A percentile compares a stretch with the other conserved stretches of the same genome.
phyloP scores from a whole-genome alignment of 1,140 invertebrate species.

The Drosophila miranda region DNA sequence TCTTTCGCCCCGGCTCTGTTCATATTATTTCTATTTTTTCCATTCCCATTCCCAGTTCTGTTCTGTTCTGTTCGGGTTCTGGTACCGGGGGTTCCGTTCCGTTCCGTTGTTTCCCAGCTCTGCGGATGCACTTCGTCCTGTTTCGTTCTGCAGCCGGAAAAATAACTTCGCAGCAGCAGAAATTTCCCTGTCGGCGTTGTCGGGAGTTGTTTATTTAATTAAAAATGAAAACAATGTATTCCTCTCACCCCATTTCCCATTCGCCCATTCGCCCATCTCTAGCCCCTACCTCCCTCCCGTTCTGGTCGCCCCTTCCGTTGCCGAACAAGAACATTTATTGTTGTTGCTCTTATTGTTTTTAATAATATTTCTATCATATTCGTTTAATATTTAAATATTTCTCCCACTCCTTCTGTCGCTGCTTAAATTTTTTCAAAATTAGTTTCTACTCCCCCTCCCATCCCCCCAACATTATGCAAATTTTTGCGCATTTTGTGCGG shows the following conservation, averaged over 20 bases:
- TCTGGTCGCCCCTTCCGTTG: not conserved
- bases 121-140: slow-evolving; percentile 53
- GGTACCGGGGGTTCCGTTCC: not conserved
- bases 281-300: not conserved
- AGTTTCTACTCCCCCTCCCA: not conserved
- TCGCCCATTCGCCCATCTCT: not conserved
- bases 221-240: slow-evolving; percentile 59
- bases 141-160: slow-evolving; percentile 40
- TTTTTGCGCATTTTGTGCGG: slow-evolving; percentile 43
- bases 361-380: slow-evolving; percentile 25
- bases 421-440: slow-evolving; percentile 13
- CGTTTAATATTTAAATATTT: slow-evolving; percentile 36
- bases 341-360: not conserved
- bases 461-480: slow-evolving; percentile 39
- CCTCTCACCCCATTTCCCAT: not conserved
- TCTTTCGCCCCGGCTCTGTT: slow-evolving; percentile 14
- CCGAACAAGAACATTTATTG: slow-evolving; percentile 15
- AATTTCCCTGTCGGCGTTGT: slow-evolving; percentile 45
- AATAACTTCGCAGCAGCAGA: slow-evolving; percentile 47
- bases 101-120: slow-evolving; percentile 18
- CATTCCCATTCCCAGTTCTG: not conserved
- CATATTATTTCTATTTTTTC: slow-evolving; percentile 12
- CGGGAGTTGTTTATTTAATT: slow-evolving; percentile 60
- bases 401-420: not conserved
- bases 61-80: slow-evolving; percentile 28